These are phyloP conservation scores for Eupeodes latifasciatus DNA, from an alignment of 2,888 invertebrate genomes.

Conservation along the genomic window DNA sequence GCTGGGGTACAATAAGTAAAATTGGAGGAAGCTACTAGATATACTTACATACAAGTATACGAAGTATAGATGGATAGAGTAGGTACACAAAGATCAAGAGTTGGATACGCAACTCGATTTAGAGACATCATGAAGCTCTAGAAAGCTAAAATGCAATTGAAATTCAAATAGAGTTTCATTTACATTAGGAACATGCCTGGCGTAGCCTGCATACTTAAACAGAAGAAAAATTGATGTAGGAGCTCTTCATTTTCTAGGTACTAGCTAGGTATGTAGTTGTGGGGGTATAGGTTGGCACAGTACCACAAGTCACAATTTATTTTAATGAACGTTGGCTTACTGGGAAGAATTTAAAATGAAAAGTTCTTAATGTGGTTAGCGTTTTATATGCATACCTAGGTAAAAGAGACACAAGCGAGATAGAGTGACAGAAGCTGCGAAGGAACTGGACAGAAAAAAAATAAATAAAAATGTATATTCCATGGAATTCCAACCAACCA, in stretches of 20 bases:
- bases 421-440: neutral
- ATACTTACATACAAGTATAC: neutral
- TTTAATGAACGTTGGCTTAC: conserved; percentile 70
- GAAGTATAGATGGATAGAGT: neutral
- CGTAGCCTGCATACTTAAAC: conserved; percentile 67
- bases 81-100: conserved; percentile 60
- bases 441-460: conserved; percentile 31
- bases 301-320: conserved; percentile 73
- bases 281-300: conserved; percentile 36
- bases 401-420: neutral
- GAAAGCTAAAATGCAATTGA: conserved; percentile 64
- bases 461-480: conserved; percentile 1
- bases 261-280: conserved; percentile 8
- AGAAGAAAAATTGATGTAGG: conserved; percentile 61
- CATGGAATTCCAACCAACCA: neutral
- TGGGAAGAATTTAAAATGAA: conserved; percentile 72
- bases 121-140: conserved; percentile 51
- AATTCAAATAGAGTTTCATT: conserved; percentile 72
- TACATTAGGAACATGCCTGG: conserved; percentile 68
- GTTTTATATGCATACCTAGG: conserved; percentile 28
- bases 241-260: conserved; percentile 38
- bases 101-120: conserved; percentile 66
- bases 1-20: conserved; percentile 44
- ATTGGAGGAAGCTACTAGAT: conserved; percentile 17
- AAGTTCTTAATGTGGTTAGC: conserved; percentile 61